Evolutionary conservation across 2,797 vertebrate species (phyloP), one percentile per base, ranked within the genome.

Genomic region (Tiaroga cobitis): DNA sequence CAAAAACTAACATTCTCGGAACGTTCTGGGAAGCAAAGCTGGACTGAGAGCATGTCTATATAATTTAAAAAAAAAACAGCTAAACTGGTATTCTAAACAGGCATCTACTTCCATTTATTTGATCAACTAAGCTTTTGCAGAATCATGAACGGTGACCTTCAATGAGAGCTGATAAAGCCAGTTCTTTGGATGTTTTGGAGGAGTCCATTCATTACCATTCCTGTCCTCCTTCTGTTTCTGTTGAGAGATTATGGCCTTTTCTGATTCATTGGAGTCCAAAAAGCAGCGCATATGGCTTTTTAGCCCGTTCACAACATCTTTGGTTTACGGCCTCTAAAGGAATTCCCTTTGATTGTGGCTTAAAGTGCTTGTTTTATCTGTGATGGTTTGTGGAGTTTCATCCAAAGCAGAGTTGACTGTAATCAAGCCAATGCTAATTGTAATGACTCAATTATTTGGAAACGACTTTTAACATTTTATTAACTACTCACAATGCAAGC

Each of bases 161-260:
- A 8, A 21, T 5, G 7, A 68, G 32, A 69, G 41, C 63, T 68
- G 37, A 80, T 67, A 49, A 49, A 68, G 32, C 13, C 26, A 24
- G 29, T 39, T 81, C 32, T 49, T 59, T 68, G 4, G 46, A 69
- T 56, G 43, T 81, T 69, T 69, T 54, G 2, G 16, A 67, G 19
- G 43, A 54, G 18, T 81, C 34, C 1, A 26, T 59, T 59, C 68
- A 72, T 73, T 82, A 43, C 11, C n/a, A 26, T 81, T 70, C 67
- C 21, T 34, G 43, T 37, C 18, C 41, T 51, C 5, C 29, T 51
- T 5, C 56, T 59, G 59, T 26, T 63, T 63, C n/a, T 6, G 5
- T 75, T 24, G 3, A 24, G 10, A 69, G 46, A 81, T 81, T 39
- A 26, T 15, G 34, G 49, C 29, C 15, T 70, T 29, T 56, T 51